phyloP scores from a whole-genome alignment of 53 echinoderm and acorn worm species.

The Echinarachnius parma region DNA sequence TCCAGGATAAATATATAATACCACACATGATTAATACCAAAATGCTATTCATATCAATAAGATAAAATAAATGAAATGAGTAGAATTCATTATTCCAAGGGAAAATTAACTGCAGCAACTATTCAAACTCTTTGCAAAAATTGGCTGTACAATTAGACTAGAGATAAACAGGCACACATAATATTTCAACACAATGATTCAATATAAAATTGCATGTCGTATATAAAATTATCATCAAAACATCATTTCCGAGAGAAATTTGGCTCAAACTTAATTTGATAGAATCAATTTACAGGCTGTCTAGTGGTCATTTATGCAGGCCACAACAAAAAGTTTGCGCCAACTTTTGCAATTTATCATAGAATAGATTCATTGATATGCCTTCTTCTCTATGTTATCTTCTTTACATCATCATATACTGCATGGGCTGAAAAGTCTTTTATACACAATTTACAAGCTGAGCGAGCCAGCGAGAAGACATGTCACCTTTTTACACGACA shows the following conservation, averaged over 20 bases:
- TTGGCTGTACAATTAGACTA: too few species aligned
- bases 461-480: conserved; percentile 3
- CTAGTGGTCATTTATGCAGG: too few species aligned
- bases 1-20: conserved; percentile 44
- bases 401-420: too few species aligned
- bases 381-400: too few species aligned
- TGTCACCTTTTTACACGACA: background rate
- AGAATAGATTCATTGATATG: too few species aligned
- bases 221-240: conserved; percentile 29
- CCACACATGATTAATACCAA: conserved; percentile 47
- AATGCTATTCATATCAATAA: conserved; percentile 19
- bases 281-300: too few species aligned
- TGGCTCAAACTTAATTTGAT: too few species aligned
- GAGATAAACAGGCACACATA: too few species aligned
- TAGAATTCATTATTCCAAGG: conserved; percentile 13
- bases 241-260: too few species aligned
- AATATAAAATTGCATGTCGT: conserved; percentile 46
- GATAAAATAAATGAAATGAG: conserved; percentile 24
- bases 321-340: too few species aligned
- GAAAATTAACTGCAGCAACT: conserved; percentile 9
- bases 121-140: too few species aligned
- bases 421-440: conserved; percentile 18
- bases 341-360: too few species aligned
- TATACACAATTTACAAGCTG: conserved; percentile 31
- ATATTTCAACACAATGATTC: conserved; percentile 29